Conservation (phyloP, 1,140 invertebrate genomes). For the Calycopis cecrops region DNA sequence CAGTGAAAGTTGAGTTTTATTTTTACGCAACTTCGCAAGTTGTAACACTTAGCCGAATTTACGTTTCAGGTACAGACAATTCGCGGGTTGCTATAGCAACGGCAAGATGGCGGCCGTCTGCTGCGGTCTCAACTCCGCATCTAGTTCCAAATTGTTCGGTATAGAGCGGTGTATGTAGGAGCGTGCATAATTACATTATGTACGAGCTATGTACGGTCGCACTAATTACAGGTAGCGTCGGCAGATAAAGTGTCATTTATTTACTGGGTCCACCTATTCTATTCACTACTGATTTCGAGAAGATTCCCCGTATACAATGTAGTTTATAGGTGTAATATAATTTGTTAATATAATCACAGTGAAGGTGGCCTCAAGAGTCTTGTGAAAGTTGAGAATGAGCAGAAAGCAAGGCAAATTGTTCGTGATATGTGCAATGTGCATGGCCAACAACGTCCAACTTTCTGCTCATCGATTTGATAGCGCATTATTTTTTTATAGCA, state of each 20-base stretch:
- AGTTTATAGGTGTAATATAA: too few species aligned
- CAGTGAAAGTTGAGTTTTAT: constrained; percentile 10
- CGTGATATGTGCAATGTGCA: too few species aligned
- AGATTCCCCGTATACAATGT: too few species aligned
- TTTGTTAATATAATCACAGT: too few species aligned
- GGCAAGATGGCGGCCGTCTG: constrained; percentile 67
- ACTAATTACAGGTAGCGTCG: constrained; percentile 64
- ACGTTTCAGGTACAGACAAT: constrained; percentile 70
- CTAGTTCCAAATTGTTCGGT: constrained; percentile 72
- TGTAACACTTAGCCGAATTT: constrained; percentile 53
- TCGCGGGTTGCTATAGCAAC: constrained; percentile 64
- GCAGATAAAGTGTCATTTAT: constrained; percentile 23
- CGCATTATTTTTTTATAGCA: too few species aligned
- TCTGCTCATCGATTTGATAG: too few species aligned
- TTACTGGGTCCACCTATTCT: too few species aligned
- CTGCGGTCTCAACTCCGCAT: constrained; percentile 64
- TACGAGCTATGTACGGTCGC: constrained; percentile 62
- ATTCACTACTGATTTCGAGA: too few species aligned
- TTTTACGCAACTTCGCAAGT: constrained; percentile 29
- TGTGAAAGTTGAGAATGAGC: too few species aligned
- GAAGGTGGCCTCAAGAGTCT: too few species aligned
- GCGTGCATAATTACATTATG: constrained; percentile 70
- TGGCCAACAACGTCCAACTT: too few species aligned
- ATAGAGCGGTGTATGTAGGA: constrained; percentile 64
- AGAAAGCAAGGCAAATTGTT: too few species aligned